These are phyloP conservation scores for Agrotis ipsilon DNA, from an alignment of 2,888 invertebrate species.

Conservation along the genomic window DNA sequence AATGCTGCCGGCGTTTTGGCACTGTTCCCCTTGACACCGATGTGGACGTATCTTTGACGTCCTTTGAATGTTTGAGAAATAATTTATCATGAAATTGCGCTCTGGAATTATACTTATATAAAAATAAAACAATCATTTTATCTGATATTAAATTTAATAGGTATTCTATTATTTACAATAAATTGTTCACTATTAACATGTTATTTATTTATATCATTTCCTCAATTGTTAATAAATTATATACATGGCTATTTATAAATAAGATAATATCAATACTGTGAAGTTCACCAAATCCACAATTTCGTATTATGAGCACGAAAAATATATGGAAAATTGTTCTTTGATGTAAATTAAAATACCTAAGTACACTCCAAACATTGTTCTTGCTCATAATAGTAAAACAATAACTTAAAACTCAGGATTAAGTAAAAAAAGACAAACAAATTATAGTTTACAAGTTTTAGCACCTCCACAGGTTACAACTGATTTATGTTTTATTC, in stretches of 20 bases:
- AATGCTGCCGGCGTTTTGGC: too few relatives aligned
- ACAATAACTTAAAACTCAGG: constrained; percentile 78
- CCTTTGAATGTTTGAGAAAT: not conserved
- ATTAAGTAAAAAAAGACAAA: constrained; percentile 72
- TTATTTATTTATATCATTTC: constrained; percentile 89
- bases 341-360: constrained; percentile 57
- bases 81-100: not conserved
- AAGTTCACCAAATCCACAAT: constrained; percentile 83
- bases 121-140: constrained; percentile 82
- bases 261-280: constrained; percentile 90
- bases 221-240: constrained; percentile 91
- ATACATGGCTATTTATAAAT: constrained; percentile 91
- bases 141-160: constrained; percentile 91
- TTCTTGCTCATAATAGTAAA: constrained; percentile 71
- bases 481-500: constrained; percentile 72
- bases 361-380: constrained; percentile 52
- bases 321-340: constrained; percentile 60
- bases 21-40: too few relatives aligned
- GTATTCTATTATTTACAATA: constrained; percentile 91
- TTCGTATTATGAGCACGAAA: constrained; percentile 70
- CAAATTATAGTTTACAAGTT: constrained; percentile 76
- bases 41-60: too few relatives aligned
- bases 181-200: constrained; percentile 91
- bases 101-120: not conserved
- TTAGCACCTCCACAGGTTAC: constrained; percentile 89